These are phyloP conservation scores for Misgurnus anguillicaudatus DNA, from an alignment of 2,113 vertebrate species.

Conservation along the genomic window DNA sequence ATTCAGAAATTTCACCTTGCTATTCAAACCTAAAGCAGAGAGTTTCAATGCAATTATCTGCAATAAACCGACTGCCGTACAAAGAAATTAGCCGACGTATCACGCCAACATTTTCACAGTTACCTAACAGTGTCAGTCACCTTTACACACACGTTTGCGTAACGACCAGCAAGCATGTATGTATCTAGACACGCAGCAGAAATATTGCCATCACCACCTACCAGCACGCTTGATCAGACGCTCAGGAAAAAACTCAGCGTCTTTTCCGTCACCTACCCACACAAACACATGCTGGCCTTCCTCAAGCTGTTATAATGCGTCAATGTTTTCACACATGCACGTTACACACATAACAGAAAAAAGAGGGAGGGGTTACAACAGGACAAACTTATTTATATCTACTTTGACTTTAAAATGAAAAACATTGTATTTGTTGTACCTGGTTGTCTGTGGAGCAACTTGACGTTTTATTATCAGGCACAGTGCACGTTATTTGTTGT, in stretches of 20 bases:
- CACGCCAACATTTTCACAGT: constrained; percentile 29
- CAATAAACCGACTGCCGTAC: constrained; percentile 41
- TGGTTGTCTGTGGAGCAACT: background rate
- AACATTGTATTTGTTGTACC: background rate
- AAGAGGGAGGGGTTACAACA: background rate
- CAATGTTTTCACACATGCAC: background rate
- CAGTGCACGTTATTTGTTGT: too few relatives aligned
- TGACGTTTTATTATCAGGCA: too few relatives aligned
- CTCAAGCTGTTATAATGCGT: constrained; percentile 36
- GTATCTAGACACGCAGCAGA: constrained; percentile 18
- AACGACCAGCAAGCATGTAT: background rate
- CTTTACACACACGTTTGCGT: constrained; percentile 9
- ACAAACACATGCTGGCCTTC: constrained; percentile 40
- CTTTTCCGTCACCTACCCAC: constrained; percentile 26
- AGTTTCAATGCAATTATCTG: background rate
- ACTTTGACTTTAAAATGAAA: background rate
- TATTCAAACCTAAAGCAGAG: too few relatives aligned
- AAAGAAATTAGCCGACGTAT: constrained; percentile 17
- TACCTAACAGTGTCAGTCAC: constrained; percentile 16
- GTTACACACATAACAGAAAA: background rate
- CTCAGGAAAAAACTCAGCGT: background rate
- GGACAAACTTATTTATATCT: background rate
- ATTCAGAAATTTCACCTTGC: too few relatives aligned
- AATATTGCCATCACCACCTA: background rate
- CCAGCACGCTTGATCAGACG: background rate